Percentiles rank a stretch among this genome's conserved stretches.
Conservation (phyloP, 2,888 invertebrate species). For the Apodemia mormo region DNA sequence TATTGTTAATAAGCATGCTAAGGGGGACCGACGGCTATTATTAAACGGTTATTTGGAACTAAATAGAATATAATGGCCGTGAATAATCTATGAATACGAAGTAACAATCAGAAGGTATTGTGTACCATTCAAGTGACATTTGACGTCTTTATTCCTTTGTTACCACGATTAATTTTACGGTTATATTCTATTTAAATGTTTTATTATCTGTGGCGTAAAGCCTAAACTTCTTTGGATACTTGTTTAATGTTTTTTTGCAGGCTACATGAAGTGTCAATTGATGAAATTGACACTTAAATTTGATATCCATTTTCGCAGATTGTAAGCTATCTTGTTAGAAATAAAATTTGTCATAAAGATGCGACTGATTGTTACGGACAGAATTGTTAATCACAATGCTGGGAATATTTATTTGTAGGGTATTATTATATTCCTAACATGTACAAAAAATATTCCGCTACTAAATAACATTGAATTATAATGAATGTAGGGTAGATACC, state of each 20-base stretch:
- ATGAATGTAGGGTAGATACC: background rate
- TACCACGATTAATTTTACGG: constrained; percentile 25
- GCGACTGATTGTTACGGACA: constrained; percentile 19
- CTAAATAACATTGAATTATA: background rate
- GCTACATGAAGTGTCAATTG: constrained; percentile 12
- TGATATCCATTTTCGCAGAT: constrained; percentile 28
- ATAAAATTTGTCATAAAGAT: constrained; percentile 50
- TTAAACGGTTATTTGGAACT: constrained; percentile 81
- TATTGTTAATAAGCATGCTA: constrained; percentile 80
- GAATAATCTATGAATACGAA: constrained; percentile 71
- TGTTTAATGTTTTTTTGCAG: constrained; percentile 47
- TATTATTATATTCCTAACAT: background rate
- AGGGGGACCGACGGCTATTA: constrained; percentile 70
- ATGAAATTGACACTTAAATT: constrained; percentile 19
- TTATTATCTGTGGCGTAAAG: constrained; percentile 25
- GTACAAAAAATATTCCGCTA: background rate
- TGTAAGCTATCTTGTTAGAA: constrained; percentile 67
- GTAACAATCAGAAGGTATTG: constrained; percentile 72
- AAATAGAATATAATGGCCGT: constrained; percentile 81
- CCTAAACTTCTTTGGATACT: constrained; percentile 18
- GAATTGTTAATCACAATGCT: constrained; percentile 18
- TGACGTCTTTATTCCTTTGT: constrained; percentile 64
- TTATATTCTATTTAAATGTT: constrained; percentile 37
- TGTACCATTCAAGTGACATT: constrained; percentile 59
- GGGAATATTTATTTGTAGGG: constrained; percentile 11